Percentiles rank a stretch among this genome's conserved stretches.
Evolutionary conservation across 2,113 vertebrate genomes (phyloP).

Genomic region (Pterophyllum scalare): DNA sequence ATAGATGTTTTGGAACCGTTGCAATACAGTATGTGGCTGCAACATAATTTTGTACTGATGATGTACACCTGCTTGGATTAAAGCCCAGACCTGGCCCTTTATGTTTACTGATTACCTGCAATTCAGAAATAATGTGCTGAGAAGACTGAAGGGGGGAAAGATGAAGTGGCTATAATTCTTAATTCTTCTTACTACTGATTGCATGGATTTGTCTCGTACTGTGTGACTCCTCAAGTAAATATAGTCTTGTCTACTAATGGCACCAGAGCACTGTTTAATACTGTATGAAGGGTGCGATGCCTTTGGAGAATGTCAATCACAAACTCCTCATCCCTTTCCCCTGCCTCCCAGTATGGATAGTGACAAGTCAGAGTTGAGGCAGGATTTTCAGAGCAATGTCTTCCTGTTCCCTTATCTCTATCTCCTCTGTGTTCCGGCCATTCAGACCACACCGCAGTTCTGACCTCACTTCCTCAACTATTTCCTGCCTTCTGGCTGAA

Average conservation of each 20-base stretch:
- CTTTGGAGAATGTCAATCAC: slow-evolving; percentile 59
- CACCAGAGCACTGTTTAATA: slow-evolving; percentile 53
- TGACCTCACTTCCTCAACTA: slow-evolving; percentile 69
- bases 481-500: slow-evolving; percentile 53
- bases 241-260: slow-evolving; percentile 35
- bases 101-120: too few species aligned
- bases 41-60: too few species aligned
- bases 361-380: slow-evolving; percentile 30
- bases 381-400: slow-evolving; percentile 38
- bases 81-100: too few species aligned
- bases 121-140: too few species aligned
- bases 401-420: slow-evolving; percentile 63
- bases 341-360: not conserved
- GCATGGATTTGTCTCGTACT: not conserved
- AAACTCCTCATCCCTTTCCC: slow-evolving; percentile 4
- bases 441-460: slow-evolving; percentile 37
- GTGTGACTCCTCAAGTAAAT: slow-evolving; percentile 32
- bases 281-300: slow-evolving; percentile 56
- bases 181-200: not conserved
- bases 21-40: too few species aligned
- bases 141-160: too few species aligned
- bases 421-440: slow-evolving; percentile 64
- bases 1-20: too few species aligned
- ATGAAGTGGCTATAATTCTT: too few species aligned
- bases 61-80: too few species aligned